Evolutionary conservation across 2,113 vertebrate genomes (phyloP).

Genomic region (Gasterosteus nipponicus): DNA sequence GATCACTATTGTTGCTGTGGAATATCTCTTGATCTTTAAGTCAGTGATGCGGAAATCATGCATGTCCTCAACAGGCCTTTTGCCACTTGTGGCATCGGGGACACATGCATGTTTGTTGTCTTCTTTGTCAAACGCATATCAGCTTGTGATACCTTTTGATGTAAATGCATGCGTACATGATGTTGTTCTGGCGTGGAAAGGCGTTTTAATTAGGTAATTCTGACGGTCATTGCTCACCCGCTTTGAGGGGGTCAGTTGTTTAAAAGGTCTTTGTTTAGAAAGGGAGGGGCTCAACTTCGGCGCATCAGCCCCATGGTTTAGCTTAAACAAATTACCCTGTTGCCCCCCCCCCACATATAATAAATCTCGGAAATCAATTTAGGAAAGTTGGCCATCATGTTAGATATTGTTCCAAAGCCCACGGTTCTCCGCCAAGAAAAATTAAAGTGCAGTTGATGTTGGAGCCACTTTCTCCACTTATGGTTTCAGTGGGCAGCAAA

Average conservation of each 20-base stretch:
- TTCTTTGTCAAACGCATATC: conserved; percentile 44
- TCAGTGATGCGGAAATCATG: conserved; percentile 3
- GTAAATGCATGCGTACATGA: neutral
- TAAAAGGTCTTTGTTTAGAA: conserved; percentile 68
- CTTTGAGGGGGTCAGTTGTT: conserved; percentile 42
- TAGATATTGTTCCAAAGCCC: neutral
- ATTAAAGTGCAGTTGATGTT: conserved; percentile 10
- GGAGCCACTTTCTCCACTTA: neutral
- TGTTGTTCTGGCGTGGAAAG: neutral
- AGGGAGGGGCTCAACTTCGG: conserved; percentile 27
- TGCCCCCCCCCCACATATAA: neutral
- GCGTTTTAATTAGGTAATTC: neutral
- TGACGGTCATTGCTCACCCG: neutral
- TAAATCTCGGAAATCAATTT: neutral
- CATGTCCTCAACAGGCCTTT: conserved; percentile 8
- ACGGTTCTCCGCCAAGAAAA: neutral
- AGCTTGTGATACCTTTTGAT: conserved; percentile 26
- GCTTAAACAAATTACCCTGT: conserved; percentile 15
- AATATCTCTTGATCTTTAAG: neutral
- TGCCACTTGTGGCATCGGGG: conserved; percentile 54
- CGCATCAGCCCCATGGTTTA: conserved; percentile 39
- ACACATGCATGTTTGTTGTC: conserved; percentile 48
- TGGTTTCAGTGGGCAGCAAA: neutral
- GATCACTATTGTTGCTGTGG: neutral
- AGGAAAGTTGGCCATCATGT: neutral